phyloP scores from a whole-genome alignment of 2,888 invertebrate species.

The Drosophila maculinotata region DNA sequence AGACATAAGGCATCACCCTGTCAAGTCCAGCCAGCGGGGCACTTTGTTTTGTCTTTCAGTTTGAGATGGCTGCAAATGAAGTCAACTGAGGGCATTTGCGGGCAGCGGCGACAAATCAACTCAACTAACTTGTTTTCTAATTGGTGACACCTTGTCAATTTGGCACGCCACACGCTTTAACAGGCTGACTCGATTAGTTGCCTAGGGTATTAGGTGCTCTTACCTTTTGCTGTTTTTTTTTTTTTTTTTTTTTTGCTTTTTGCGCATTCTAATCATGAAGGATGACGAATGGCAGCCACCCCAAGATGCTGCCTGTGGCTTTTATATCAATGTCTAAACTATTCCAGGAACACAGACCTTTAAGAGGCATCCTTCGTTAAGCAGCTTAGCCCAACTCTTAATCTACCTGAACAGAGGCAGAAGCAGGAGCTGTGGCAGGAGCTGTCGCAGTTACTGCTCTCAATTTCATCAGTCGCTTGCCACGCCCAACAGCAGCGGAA shows the following conservation, averaged over 20 bases:
- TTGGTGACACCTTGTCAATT: conserved; percentile 83
- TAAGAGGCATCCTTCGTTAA: conserved; percentile 26
- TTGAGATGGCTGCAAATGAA: conserved; percentile 15
- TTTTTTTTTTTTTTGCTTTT: conserved; percentile 26
- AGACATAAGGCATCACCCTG: conserved; percentile 33
- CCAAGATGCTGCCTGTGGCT: conserved; percentile 68
- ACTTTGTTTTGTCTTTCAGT: conserved; percentile 6
- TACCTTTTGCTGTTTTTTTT: conserved; percentile 13
- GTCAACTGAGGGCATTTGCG: conserved; percentile 17
- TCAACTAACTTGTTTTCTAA: conserved; percentile 78
- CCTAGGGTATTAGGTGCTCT: conserved; percentile 31
- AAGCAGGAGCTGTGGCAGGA: conserved; percentile 6
- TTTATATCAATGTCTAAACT: conserved; percentile 77
- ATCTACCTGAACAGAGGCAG: conserved; percentile 37
- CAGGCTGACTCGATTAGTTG: conserved; percentile 67
- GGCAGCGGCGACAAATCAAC: conserved; percentile 24
- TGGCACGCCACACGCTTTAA: conserved; percentile 77
- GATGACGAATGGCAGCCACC: conserved; percentile 59
- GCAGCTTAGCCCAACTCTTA: conserved; percentile 41
- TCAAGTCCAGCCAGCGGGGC: conserved; percentile 55
- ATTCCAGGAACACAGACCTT: conserved; percentile 58
- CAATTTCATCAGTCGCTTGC: conserved; percentile 70
- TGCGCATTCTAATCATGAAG: conserved; percentile 61
- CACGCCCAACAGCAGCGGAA: conserved; percentile 76
- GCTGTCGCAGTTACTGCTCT: conserved; percentile 54